A percentile compares a stretch with the other conserved stretches of the same genome.
Evolutionary conservation across 2,888 invertebrate species (phyloP).

Genomic region (Drosophila mercatorum): DNA sequence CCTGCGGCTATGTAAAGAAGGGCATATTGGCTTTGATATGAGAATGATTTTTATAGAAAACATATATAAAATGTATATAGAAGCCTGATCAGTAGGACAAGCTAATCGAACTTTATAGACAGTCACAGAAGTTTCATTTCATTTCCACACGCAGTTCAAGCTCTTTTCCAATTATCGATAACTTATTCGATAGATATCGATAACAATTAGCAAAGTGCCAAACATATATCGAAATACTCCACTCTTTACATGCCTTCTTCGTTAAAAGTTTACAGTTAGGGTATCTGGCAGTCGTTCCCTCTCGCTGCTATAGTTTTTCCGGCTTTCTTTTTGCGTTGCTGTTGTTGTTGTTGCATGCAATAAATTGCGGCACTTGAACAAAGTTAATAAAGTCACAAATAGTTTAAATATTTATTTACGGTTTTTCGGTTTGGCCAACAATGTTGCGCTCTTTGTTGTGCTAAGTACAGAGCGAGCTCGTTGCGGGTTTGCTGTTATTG

Average conservation of each 20-base stretch:
- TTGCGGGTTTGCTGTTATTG: slow-evolving; percentile 17
- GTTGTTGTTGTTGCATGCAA: slow-evolving; percentile 61
- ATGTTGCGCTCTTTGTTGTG: slow-evolving; percentile 50
- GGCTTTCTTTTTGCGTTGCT: background rate
- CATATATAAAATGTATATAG: background rate
- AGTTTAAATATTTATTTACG: slow-evolving; percentile 79
- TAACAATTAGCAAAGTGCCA: background rate
- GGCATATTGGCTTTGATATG: background rate
- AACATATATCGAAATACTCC: background rate
- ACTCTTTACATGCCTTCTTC: background rate
- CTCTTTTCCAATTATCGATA: background rate
- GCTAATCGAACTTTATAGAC: background rate
- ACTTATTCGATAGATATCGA: background rate
- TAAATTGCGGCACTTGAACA: slow-evolving; percentile 79
- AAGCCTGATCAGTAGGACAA: background rate
- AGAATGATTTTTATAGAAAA: background rate
- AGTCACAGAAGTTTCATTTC: too few relatives aligned
- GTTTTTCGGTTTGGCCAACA: slow-evolving; percentile 72
- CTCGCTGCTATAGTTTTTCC: background rate
- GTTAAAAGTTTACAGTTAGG: background rate
- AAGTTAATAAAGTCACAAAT: slow-evolving; percentile 80
- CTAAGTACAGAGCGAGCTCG: slow-evolving; percentile 31
- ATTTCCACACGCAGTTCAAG: too few relatives aligned
- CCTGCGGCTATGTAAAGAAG: background rate
- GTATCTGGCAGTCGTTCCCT: background rate